A percentile compares a stretch with the other conserved stretches of the same genome.
phyloP scores from a whole-genome alignment of 2,888 invertebrate genomes.

The Synergus itoensis region DNA sequence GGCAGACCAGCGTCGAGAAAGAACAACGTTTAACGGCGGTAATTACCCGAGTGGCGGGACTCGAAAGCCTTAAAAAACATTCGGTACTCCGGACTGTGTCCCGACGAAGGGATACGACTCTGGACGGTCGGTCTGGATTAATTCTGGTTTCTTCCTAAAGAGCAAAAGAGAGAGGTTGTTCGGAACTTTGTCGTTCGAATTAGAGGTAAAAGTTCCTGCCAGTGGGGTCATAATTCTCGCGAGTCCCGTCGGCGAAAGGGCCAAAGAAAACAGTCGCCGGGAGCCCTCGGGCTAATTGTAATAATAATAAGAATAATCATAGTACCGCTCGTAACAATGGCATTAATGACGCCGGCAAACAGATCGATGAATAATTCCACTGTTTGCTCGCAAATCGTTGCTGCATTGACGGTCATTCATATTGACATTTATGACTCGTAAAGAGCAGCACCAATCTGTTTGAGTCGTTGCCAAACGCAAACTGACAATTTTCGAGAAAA shows the following conservation, averaged over 20 bases:
- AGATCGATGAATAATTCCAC: background rate
- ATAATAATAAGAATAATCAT: slow-evolving; percentile 15
- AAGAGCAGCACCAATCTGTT: too few species aligned
- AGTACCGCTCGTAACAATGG: background rate
- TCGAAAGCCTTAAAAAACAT: slow-evolving; percentile 36
- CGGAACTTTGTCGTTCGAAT: slow-evolving; percentile 63
- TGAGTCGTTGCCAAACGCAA: too few species aligned
- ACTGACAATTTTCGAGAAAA: too few species aligned
- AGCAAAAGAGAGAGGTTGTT: slow-evolving; percentile 31
- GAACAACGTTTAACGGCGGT: slow-evolving; percentile 35
- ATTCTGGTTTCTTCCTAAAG: slow-evolving; percentile 19
- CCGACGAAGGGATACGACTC: slow-evolving; percentile 15
- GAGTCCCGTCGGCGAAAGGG: slow-evolving; percentile 56
- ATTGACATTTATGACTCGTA: too few species aligned
- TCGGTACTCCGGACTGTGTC: background rate
- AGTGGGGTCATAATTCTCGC: slow-evolving; percentile 62
- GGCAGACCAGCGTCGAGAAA: slow-evolving; percentile 19
- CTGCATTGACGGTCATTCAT: too few species aligned
- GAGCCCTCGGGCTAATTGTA: background rate
- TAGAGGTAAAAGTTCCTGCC: slow-evolving; percentile 59
- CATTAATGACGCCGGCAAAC: background rate
- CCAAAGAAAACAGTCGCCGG: slow-evolving; percentile 54
- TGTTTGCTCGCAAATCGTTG: background rate
- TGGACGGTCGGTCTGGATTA: slow-evolving; percentile 8
- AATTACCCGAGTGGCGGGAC: slow-evolving; percentile 26